Percentiles rank a stretch among this genome's conserved stretches.
phyloP scores from a whole-genome alignment of 2,113 vertebrate species.

The Phaethornis superciliosus region DNA sequence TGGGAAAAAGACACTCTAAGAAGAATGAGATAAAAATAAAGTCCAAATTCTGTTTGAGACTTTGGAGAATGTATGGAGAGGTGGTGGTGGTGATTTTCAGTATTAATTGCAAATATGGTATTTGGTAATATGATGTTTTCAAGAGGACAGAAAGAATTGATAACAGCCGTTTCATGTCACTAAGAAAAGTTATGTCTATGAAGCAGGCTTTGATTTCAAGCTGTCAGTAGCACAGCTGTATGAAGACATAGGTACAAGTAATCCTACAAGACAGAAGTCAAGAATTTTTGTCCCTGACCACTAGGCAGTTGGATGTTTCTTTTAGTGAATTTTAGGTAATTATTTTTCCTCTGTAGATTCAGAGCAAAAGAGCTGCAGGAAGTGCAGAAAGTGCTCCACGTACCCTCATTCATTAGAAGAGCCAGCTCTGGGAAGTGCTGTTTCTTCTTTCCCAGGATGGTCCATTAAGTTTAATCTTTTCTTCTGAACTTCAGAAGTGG shows the following conservation, averaged over 20 bases:
- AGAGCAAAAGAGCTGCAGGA: background rate
- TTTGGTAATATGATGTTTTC: background rate
- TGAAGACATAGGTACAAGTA: background rate
- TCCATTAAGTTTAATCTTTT: background rate
- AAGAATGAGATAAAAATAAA: background rate
- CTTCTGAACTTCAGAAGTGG: background rate
- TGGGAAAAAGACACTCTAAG: background rate
- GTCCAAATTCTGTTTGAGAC: background rate
- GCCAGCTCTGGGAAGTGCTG: background rate
- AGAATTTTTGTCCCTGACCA: background rate
- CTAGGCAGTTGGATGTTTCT: background rate
- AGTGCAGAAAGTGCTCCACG: fast-evolving
- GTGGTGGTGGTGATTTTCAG: background rate
- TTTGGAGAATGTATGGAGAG: background rate
- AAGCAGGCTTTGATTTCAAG: background rate
- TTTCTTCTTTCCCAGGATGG: background rate
- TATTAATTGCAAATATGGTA: background rate
- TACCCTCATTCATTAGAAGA: background rate
- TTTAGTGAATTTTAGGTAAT: background rate
- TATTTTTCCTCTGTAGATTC: background rate
- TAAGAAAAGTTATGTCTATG: background rate
- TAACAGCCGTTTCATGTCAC: background rate
- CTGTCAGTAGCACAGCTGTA: background rate
- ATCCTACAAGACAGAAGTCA: background rate
- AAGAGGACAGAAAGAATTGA: background rate